Percentiles rank a stretch among this genome's conserved stretches.
phyloP scores from a whole-genome alignment of 2,113 vertebrate species.

The Halichoeres trimaculatus region DNA sequence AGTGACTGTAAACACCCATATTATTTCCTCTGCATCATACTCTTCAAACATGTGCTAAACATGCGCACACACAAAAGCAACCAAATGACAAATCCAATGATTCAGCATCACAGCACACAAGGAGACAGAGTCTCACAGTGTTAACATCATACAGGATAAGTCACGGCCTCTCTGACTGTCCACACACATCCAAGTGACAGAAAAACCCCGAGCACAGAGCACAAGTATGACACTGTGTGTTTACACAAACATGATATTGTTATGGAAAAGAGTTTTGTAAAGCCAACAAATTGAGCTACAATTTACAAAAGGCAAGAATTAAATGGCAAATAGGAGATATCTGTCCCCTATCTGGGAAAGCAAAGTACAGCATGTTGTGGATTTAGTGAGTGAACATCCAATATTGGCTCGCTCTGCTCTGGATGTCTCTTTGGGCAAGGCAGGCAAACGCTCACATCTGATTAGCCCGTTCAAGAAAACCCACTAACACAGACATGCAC shows the following conservation, averaged over 20 bases:
- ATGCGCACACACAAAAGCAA: conserved; percentile 22
- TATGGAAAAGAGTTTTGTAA: conserved; percentile 24
- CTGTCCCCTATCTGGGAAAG: conserved; percentile 2
- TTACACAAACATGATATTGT: conserved; percentile 32
- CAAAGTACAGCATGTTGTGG: conserved; percentile 19
- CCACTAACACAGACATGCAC: not conserved
- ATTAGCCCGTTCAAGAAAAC: conserved; percentile 16
- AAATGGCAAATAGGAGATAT: not conserved
- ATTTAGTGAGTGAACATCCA: conserved; percentile 36
- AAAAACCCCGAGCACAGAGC: conserved; percentile 20
- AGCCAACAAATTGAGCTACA: conserved; percentile 21
- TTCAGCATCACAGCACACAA: conserved; percentile 54
- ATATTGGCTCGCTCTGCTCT: conserved; percentile 6
- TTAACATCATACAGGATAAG: conserved; percentile 67
- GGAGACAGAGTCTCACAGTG: conserved; percentile 67
- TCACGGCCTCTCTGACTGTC: conserved; percentile 48
- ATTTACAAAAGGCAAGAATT: not conserved
- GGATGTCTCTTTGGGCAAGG: conserved; percentile 18
- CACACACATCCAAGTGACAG: conserved; percentile 45
- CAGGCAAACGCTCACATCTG: conserved; percentile 9
- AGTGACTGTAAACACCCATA: conserved; percentile 19
- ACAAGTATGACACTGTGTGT: conserved; percentile 9
- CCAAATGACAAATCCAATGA: conserved; percentile 66
- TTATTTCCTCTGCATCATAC: conserved; percentile 10
- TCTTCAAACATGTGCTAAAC: conserved; percentile 19